These are phyloP conservation scores for Bedellia somnulentella DNA, from an alignment of 2,888 invertebrate genomes.

Conservation along the genomic window DNA sequence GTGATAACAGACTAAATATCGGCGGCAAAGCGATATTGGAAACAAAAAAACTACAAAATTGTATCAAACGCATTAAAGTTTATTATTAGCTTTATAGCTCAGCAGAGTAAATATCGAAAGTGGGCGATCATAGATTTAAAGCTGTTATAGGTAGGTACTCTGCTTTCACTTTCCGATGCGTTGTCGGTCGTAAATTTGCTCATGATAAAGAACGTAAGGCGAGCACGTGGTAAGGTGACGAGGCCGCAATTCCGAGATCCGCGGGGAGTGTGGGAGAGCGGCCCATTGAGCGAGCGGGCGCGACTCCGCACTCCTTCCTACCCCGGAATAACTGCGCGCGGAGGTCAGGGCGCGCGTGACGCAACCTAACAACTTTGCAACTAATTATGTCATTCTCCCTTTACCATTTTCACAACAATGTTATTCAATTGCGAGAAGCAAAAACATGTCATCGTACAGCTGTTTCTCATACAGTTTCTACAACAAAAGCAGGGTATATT, in stretches of 20 bases:
- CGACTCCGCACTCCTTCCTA: too few species aligned
- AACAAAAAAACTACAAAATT: neutral
- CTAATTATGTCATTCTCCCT: conserved; percentile 10
- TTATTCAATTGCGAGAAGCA: neutral
- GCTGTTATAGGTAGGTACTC: too few species aligned
- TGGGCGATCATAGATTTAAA: too few species aligned
- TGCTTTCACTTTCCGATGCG: neutral
- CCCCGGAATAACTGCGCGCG: conserved; percentile 8
- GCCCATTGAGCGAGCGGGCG: too few species aligned
- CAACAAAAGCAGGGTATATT: too few species aligned
- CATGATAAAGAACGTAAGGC: too few species aligned
- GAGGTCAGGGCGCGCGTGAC: conserved; percentile 17
- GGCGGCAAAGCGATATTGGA: too few species aligned
- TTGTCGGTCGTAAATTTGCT: too few species aligned
- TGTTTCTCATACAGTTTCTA: too few species aligned
- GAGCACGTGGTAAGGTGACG: conserved; percentile 4
- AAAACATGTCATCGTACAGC: conserved; percentile 2
- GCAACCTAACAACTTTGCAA: conserved; percentile 10
- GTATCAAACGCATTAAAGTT: too few species aligned
- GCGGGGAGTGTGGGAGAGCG: neutral
- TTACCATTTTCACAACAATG: conserved; percentile 1
- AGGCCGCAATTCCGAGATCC: conserved; percentile 1
- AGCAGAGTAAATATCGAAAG: neutral
- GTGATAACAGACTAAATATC: conserved; percentile 18
- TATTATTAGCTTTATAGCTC: too few species aligned